Evolutionary conservation across 2,113 vertebrate genomes (phyloP).

Genomic region (Dryoscopus gambensis): DNA sequence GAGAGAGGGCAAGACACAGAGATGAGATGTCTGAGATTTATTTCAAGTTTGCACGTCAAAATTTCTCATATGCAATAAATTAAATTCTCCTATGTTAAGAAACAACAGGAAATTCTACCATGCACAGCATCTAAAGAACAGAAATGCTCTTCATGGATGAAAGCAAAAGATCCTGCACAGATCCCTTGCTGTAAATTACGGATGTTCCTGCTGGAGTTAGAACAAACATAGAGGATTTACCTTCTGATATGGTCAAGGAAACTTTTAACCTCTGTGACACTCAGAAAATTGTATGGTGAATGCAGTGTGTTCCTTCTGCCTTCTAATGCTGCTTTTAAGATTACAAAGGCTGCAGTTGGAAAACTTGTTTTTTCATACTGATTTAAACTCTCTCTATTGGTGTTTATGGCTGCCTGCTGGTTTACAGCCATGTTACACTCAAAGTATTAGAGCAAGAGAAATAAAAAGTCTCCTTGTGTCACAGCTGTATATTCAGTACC

Average conservation of each 20-base stretch:
- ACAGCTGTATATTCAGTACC: background rate
- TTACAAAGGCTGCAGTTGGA: conserved; percentile 14
- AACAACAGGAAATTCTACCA: background rate
- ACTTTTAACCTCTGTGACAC: conserved; percentile 41
- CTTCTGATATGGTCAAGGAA: background rate
- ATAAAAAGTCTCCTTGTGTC: background rate
- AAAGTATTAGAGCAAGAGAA: background rate
- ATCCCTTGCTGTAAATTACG: background rate
- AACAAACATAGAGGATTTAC: background rate
- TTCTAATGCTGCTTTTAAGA: background rate
- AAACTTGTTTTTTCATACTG: conserved; percentile 5
- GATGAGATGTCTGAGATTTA: background rate
- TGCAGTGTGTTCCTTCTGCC: background rate
- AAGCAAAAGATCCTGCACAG: background rate
- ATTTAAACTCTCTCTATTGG: conserved; percentile 36
- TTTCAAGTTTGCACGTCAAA: conserved; percentile 26
- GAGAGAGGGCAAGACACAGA: background rate
- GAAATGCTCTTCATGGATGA: conserved; percentile 35
- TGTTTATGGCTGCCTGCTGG: conserved; percentile 49
- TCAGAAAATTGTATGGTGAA: conserved; percentile 22
- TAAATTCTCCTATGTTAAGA: background rate
- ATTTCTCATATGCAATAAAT: background rate
- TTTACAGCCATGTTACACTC: background rate
- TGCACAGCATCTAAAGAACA: conserved; percentile 3
- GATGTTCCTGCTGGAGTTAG: background rate